These are phyloP conservation scores for Solenopsis fugax DNA, from an alignment of 1,140 invertebrate species.

Conservation along the genomic window DNA sequence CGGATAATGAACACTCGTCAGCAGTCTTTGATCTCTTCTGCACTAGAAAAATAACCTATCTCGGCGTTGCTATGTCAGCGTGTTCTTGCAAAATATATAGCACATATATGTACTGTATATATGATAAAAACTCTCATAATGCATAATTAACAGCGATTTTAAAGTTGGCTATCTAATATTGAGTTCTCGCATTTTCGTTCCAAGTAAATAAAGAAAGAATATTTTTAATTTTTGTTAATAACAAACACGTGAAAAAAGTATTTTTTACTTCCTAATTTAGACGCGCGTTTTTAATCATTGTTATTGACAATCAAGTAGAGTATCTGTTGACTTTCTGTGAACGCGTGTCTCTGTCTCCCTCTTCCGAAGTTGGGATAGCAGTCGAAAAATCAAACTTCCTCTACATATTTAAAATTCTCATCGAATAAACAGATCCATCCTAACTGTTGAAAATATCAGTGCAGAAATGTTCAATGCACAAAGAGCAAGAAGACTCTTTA, in stretches of 20 bases:
- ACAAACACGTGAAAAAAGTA: background rate
- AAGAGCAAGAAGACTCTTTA: background rate
- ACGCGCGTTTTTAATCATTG: background rate
- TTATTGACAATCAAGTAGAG: background rate
- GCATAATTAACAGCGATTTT: background rate
- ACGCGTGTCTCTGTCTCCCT: background rate
- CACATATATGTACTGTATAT: too few relatives aligned
- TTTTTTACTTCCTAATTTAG: background rate
- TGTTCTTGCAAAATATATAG: conserved; percentile 14
- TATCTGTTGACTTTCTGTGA: background rate
- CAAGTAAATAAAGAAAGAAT: background rate
- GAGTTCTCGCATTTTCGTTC: background rate
- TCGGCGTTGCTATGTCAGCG: conserved; percentile 8
- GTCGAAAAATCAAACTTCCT: background rate
- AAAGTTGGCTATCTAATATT: background rate
- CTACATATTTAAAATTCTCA: background rate
- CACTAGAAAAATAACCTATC: conserved; percentile 29
- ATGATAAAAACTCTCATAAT: background rate
- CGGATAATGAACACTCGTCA: conserved; percentile 44
- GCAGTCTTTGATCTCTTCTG: conserved; percentile 54
- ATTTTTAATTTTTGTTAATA: background rate
- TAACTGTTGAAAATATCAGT: background rate
- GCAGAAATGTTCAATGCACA: background rate
- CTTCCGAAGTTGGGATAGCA: background rate
- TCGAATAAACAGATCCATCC: background rate